Evolutionary conservation across 2,113 vertebrate species (phyloP).

Genomic region (Hydrochoerus hydrochaeris): DNA sequence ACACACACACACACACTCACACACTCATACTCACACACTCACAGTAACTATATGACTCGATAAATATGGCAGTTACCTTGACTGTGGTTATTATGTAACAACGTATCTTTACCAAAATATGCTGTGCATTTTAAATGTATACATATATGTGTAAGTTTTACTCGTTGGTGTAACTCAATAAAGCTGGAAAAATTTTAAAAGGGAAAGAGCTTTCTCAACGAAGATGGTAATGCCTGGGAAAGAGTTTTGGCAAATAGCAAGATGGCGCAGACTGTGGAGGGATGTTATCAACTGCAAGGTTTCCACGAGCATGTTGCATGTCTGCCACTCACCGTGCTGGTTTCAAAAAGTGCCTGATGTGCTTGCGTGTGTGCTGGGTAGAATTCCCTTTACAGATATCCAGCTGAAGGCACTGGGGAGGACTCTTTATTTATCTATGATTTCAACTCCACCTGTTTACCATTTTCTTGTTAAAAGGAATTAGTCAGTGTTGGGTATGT

Average conservation of each 20-base stretch:
- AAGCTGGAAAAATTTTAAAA: not conserved
- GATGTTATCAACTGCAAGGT: slow-evolving; percentile 10
- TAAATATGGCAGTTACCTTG: not conserved
- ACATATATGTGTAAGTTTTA: not conserved
- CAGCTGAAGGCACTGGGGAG: slow-evolving; percentile 71
- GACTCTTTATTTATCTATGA: slow-evolving; percentile 78
- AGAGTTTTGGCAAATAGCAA: slow-evolving; percentile 28
- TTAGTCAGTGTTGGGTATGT: slow-evolving; percentile 78
- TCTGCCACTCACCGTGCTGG: slow-evolving; percentile 14
- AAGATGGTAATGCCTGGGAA: not conserved
- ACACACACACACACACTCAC: not conserved
- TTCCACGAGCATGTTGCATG: slow-evolving; percentile 44
- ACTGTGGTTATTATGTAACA: not conserved
- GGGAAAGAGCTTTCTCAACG: not conserved
- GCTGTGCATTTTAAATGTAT: not conserved
- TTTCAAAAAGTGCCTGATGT: slow-evolving; percentile 34
- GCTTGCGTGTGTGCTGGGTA: slow-evolving; percentile 37
- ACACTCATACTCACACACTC: no score
- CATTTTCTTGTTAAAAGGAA: slow-evolving; percentile 87
- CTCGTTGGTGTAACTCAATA: not conserved
- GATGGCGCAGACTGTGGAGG: slow-evolving; percentile 43
- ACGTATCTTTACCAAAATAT: not conserved
- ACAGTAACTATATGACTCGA: not conserved
- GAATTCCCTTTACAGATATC: slow-evolving; percentile 78
- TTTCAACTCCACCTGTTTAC: slow-evolving; percentile 84